Conservation (phyloP, 53 echinoderm and acorn worm species). For the Echinarachnius parma region DNA sequence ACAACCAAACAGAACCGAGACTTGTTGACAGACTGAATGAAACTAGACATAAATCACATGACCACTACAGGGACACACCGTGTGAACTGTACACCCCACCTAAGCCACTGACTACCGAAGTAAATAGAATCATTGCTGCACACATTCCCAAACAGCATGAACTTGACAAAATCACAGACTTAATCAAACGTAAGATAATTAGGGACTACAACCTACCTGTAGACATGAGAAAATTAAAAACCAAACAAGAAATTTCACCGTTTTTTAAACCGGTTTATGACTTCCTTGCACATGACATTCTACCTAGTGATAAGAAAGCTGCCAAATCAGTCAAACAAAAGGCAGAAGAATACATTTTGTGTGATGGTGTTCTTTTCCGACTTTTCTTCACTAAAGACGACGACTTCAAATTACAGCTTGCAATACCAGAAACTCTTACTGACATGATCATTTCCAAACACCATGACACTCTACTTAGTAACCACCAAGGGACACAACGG, state of each 20-base stretch:
- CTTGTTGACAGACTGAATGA: slow-evolving; percentile 23
- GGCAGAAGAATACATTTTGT: slow-evolving; percentile 49
- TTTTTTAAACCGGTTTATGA: slow-evolving; percentile 41
- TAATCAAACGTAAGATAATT: slow-evolving; percentile 48
- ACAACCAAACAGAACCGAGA: slow-evolving; percentile 18
- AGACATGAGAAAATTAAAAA: slow-evolving; percentile 30
- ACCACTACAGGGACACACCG: slow-evolving; percentile 29
- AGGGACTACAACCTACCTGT: slow-evolving; percentile 51
- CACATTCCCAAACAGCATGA: slow-evolving; percentile 54
- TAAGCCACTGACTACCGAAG: slow-evolving; percentile 29
- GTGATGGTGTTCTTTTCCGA: slow-evolving; percentile 47
- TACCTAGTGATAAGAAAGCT: slow-evolving; percentile 45
- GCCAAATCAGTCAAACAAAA: slow-evolving; percentile 29
- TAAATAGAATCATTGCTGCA: slow-evolving; percentile 21
- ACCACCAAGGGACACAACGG: slow-evolving; percentile 47
- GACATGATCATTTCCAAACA: slow-evolving; percentile 51
- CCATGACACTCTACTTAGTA: slow-evolving; percentile 55
- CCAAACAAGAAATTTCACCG: slow-evolving; percentile 40
- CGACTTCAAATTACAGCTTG: slow-evolving; percentile 46
- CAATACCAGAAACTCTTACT: slow-evolving; percentile 44
- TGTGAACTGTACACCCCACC: slow-evolving; percentile 29
- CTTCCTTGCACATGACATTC: slow-evolving; percentile 42
- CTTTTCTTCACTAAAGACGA: slow-evolving; percentile 37
- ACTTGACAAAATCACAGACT: slow-evolving; percentile 26
- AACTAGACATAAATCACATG: not conserved